Evolutionary conservation across 2,797 vertebrate species (phyloP).

Genomic region (Parauchenoglanis ngamensis): DNA sequence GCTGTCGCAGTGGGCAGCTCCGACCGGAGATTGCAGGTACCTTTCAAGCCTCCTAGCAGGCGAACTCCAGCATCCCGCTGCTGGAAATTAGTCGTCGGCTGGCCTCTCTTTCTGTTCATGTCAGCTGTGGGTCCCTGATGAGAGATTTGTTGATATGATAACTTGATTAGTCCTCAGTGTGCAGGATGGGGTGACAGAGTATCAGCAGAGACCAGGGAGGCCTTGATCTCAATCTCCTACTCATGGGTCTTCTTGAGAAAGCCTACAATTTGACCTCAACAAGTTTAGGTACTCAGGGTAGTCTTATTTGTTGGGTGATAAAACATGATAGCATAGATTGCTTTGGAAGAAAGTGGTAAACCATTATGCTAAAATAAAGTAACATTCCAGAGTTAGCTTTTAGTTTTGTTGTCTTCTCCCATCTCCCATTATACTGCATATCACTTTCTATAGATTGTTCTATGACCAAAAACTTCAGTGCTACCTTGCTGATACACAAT

Average conservation of each 20-base stretch:
- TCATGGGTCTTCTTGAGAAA: slow-evolving; percentile 57
- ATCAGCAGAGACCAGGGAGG: slow-evolving; percentile 73
- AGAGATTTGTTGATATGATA: slow-evolving; percentile 84
- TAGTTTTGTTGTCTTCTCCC: slow-evolving; percentile 14
- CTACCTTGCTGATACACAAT: slow-evolving; percentile 66
- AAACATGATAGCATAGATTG: not conserved
- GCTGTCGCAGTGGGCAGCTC: slow-evolving; percentile 76
- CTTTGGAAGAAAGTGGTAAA: not conserved
- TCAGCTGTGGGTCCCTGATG: slow-evolving; percentile 75
- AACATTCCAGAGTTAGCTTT: not conserved
- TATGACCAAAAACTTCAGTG: slow-evolving; percentile 57
- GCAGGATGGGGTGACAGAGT: slow-evolving; percentile 74
- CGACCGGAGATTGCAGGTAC: slow-evolving; percentile 83
- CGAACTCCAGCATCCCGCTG: slow-evolving; percentile 76
- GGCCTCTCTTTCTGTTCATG: slow-evolving; percentile 75
- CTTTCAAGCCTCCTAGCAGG: slow-evolving; percentile 84
- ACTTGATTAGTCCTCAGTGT: slow-evolving; percentile 80
- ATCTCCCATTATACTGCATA: not conserved
- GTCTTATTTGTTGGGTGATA: not conserved
- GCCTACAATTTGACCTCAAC: slow-evolving; percentile 54
- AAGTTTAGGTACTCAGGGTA: not conserved
- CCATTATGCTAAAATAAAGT: not conserved
- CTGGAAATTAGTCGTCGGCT: slow-evolving; percentile 79
- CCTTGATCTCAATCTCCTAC: slow-evolving; percentile 84
- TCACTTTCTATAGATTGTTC: not conserved